Base-by-base conservation (phyloP, 1,140 invertebrate species). In the Gerris buenoi region DNA sequence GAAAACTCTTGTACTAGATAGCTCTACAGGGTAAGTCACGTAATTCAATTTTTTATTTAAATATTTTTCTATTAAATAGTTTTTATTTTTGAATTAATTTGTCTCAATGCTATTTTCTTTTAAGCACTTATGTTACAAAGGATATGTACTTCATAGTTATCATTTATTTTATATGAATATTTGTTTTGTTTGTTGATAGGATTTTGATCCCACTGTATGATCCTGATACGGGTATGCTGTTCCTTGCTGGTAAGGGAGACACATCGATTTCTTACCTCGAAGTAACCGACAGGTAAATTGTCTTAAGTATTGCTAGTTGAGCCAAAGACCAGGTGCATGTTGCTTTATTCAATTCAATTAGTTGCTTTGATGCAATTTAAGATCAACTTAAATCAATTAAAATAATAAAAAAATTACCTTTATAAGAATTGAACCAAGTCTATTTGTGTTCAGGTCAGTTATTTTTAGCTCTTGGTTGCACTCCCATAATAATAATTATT, bases 211-310 rank as follows among this genome's bases (percentile, higher is more conserved):
- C 93, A 0, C 77, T 95, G 0, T 94, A 86, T 76, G 93, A 96
- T 81, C 77, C 88, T 29, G 93, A 96, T 72, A 96, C 94, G 25
- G 89, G 90, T 70, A 95, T 96, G 93, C 80, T 96, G 25, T 96
- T 96, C 78, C 77, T 96, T 33, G 88, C 89, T 71, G 93, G 92
- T n/a, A 95, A 96, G 80, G 91, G 89, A 10, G 91, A 93, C 73
- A 90, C 88, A 0, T 91, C 90, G 0, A 91, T 94, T 60, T 80
- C 85, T 27, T 94, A 92, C 72, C 85, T 91, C 84, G 91, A 94
- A 79, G 83, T 94, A 0, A 86, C 82, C 27, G 89, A 93, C n/a
- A 74, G 74, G 71, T 72, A 69, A 33, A 65, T 14, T 66, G 23
- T 67, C 57, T 25, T 63, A n/a, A n/a, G n/a, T n/a, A n/a, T n/a